Conservation (phyloP, 2,113 vertebrate genomes). For the Xenopus laevis region DNA sequence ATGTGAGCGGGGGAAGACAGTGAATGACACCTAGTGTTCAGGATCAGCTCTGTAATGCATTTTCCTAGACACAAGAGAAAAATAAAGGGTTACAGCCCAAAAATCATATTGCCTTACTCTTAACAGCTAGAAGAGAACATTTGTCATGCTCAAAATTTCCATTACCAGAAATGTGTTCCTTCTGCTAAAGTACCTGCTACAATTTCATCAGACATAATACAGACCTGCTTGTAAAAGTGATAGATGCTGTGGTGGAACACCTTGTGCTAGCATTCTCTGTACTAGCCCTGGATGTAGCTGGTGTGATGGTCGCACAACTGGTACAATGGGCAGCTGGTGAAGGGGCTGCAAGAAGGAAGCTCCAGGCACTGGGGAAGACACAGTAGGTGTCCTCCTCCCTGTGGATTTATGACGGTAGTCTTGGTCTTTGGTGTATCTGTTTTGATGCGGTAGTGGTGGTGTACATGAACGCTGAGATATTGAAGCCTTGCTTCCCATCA, state of each 20-base stretch:
- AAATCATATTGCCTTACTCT: no score
- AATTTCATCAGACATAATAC: background rate
- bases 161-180: no score
- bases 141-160: no score
- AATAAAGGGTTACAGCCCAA: no score
- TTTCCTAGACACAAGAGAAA: no score
- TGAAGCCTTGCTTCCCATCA: conserved; percentile 65
- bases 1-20: no score
- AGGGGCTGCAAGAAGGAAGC: conserved; percentile 83
- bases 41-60: no score
- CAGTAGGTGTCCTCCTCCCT: conserved; percentile 78
- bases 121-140: no score
- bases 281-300: conserved; percentile 89
- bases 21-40: no score
- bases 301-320: conserved; percentile 84
- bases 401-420: conserved; percentile 76
- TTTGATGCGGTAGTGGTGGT: conserved; percentile 70
- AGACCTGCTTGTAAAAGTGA: conserved; percentile 85
- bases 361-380: conserved; percentile 77
- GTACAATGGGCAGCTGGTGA: conserved; percentile 89
- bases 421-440: conserved; percentile 80
- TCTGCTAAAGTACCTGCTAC: no score
- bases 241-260: conserved; percentile 87
- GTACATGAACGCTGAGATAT: conserved; percentile 70
- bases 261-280: conserved; percentile 91